Base-by-base conservation (phyloP, 2,888 invertebrate genomes). In the Apocheima hispidaria region DNA sequence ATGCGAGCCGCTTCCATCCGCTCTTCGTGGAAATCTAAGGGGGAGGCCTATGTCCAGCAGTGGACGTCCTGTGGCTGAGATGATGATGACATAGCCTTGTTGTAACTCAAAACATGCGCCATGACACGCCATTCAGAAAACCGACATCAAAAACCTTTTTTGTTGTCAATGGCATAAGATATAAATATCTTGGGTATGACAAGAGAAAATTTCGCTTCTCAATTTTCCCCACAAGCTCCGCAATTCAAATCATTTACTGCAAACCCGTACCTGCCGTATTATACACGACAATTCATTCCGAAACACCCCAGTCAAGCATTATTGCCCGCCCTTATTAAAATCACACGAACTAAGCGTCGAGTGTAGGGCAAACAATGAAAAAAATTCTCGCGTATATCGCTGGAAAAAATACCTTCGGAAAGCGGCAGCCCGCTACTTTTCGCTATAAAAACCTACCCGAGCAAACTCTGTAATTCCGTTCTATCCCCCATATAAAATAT, bases 401-500 rank as follows among this genome's bases (percentile, higher is more conserved):
- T 75, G 77, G 75, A 88, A 90, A 84, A 89, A 87, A 86, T 85
- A 84, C 83, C 82, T 82, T 78, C 78, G 75, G 79, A 87, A 87
- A 86, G 88, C 80, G 81, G 78, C 74, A 78, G 80, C 77, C 79
- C 83, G 84, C 83, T 76, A 79, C 81, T 75, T 84, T 84, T 86
- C 82, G 84, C 83, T 86, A 87, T 90, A 92, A 91, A 91, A 92
- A 91, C 86, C 86, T 80, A 89, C 83, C 88, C 82, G 82, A 88
- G 87, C 88, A 88, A 88, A 90, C 88, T 91, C 87, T 78, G 91
- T 90, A 91, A 90, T 88, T 87, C 87, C 86, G 85, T 82, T 81
- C 66, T 74, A 83, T 83, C 85, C 87, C 87, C 84, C 88, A 86
- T 91, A 91, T 92, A 91, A 92, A 92, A 92, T 92, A 91, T 92